Evolutionary conservation across 1,140 invertebrate species (phyloP).

Genomic region (Platyura marginata): DNA sequence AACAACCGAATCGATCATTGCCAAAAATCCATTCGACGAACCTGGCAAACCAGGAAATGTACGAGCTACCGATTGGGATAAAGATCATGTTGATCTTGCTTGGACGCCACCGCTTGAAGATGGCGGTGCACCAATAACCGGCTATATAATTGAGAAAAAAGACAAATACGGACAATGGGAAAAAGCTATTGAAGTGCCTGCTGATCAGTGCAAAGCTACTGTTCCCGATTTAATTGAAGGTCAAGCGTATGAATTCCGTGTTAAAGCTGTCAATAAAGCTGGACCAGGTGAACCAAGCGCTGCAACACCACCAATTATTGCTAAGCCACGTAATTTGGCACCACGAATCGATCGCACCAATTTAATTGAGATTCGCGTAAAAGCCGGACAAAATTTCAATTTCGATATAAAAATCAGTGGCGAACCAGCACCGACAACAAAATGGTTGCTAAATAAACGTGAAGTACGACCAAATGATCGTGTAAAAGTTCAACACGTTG

Average conservation of each 20-base stretch:
- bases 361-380: constrained; percentile 73
- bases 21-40: constrained; percentile 94
- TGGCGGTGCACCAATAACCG: constrained; percentile 71
- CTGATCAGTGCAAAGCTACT: constrained; percentile 57
- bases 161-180: constrained; percentile 92
- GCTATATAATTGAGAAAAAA: constrained; percentile 82
- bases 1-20: constrained; percentile 67
- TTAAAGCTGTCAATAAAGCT: constrained; percentile 78
- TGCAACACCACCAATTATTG: constrained; percentile 79
- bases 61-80: constrained; percentile 88
- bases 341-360: constrained; percentile 76
- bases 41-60: constrained; percentile 84
- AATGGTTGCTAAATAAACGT: constrained; percentile 64
- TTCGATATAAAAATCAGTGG: constrained; percentile 60
- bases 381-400: constrained; percentile 61
- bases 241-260: constrained; percentile 78
- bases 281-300: constrained; percentile 89
- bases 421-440: constrained; percentile 82
- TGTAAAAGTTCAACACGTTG: constrained; percentile 46
- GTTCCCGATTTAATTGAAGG: constrained; percentile 83
- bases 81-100: constrained; percentile 78
- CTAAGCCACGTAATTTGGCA: constrained; percentile 86
- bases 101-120: constrained; percentile 68
- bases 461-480: constrained; percentile 41
- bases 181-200: constrained; percentile 42